These are phyloP conservation scores for Cantharis rufa DNA, from an alignment of 2,888 invertebrate species.

Conservation along the genomic window DNA sequence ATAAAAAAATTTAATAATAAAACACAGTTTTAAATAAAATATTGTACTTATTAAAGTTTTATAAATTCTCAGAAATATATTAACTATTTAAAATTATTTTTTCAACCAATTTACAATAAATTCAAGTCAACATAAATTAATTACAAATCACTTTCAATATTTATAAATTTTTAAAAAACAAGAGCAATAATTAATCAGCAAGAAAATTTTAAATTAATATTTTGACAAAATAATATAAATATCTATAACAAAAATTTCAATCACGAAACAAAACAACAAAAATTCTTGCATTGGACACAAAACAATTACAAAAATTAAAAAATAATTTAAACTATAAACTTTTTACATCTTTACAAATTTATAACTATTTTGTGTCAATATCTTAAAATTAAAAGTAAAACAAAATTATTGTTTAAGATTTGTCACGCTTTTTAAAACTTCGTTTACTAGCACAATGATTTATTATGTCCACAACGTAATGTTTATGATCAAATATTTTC, in stretches of 20 bases:
- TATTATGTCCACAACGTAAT: constrained; percentile 86
- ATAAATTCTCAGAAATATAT: constrained; percentile 3
- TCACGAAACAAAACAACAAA: not conserved
- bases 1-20: no score
- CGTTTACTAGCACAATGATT: constrained; percentile 90
- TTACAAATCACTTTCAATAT: not conserved
- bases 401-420: constrained; percentile 51
- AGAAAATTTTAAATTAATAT: not conserved
- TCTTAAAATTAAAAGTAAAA: not conserved
- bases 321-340: not conserved
- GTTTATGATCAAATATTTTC: constrained; percentile 89
- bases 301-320: not conserved
- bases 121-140: not conserved
- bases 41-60: not conserved
- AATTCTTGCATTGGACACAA: not conserved
- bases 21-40: constrained; percentile 1
- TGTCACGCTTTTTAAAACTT: constrained; percentile 89
- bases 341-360: not conserved
- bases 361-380: not conserved
- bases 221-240: not conserved
- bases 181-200: not conserved
- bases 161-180: not conserved
- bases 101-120: not conserved
- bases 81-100: not conserved
- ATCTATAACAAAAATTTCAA: not conserved